Evolutionary conservation across 2,113 vertebrate species (phyloP).

Genomic region (Triplophysa siluroides): DNA sequence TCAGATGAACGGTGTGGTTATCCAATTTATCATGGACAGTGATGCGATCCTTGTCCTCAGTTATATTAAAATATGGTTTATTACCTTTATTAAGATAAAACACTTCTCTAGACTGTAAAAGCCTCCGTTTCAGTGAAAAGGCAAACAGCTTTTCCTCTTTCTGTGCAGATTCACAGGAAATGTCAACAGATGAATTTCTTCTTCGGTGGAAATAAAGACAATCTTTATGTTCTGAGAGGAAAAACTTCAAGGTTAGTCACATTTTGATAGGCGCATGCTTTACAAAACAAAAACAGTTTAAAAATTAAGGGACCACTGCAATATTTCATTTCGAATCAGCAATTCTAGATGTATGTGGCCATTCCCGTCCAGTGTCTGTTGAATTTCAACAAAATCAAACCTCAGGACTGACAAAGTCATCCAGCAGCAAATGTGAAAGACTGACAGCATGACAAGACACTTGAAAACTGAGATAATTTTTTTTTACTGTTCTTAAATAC

Average conservation of each 20-base stretch:
- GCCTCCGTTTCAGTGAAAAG: conserved; percentile 62
- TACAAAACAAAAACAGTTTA: neutral
- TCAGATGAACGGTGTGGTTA: conserved; percentile 54
- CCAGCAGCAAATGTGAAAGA: too few relatives aligned
- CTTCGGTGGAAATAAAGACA: conserved; percentile 54
- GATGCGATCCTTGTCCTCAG: conserved; percentile 31
- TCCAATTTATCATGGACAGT: conserved; percentile 44
- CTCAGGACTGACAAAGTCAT: too few relatives aligned
- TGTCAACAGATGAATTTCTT: conserved; percentile 56
- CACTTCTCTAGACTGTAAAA: conserved; percentile 20
- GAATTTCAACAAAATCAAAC: too few relatives aligned
- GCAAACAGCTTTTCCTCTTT: neutral
- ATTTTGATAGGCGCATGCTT: neutral
- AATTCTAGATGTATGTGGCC: too few relatives aligned
- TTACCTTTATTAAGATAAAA: conserved; percentile 18
- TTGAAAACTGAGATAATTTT: too few relatives aligned
- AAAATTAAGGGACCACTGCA: neutral
- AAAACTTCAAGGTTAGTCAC: conserved; percentile 10
- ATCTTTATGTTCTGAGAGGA: conserved; percentile 47
- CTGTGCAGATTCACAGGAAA: conserved; percentile 49
- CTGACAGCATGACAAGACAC: too few relatives aligned
- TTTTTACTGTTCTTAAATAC: too few relatives aligned
- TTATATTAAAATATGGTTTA: rapidly evolving
- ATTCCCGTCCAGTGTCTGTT: too few relatives aligned
- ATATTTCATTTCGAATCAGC: neutral